Evolutionary conservation across 2,113 vertebrate genomes (phyloP), one percentile per base, ranked within the genome.

Genomic region (Chlorocebus sabaeus): DNA sequence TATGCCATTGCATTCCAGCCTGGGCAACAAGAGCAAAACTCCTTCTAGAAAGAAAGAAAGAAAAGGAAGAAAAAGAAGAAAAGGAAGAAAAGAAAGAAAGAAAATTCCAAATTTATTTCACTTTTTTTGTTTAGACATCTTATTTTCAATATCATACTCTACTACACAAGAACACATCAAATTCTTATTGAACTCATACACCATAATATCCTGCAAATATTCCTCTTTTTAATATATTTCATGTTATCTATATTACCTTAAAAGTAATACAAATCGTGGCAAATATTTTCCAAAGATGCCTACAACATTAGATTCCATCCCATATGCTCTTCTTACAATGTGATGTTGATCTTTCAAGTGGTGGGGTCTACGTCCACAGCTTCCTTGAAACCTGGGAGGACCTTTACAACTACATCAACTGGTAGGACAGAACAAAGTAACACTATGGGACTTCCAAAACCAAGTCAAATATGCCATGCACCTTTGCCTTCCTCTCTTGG

Each of bases 91-190:
- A 22, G 1, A 27, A 27, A 61, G 59, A 61, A 30, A 30, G 27
- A 64, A 64, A 64, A 32, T 64, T 64, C 61, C 13, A 64, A 96
- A 95, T 40, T 57, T 90, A 89, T 78, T 95, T 93, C 12, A 88
- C 18, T 90, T 93, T 52, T 45, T 64, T 89, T 85, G 35, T 70
- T 96, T 83, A 85, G 52, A 61, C n/a, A 95, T 87, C 59, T 92
- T 93, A 96, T 79, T 92, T 95, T 93, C 70, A 95, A 64, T 83
- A 90, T 83, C 40, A 59, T 81, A 90, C 6, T 90, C 52, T 38
- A 79, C 61, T 67, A 96, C n/a, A 81, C 32, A 87, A 90, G 48
- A 95, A 82, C 27, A 85, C 11, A 64, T 8, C 84, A 94, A 97
- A 97, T 87, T 88, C 43, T 57, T 61, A 87, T 1, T 72, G 72